Base-by-base conservation (phyloP, 2,113 vertebrate species). In the Anarhynchus alexandrinus region DNA sequence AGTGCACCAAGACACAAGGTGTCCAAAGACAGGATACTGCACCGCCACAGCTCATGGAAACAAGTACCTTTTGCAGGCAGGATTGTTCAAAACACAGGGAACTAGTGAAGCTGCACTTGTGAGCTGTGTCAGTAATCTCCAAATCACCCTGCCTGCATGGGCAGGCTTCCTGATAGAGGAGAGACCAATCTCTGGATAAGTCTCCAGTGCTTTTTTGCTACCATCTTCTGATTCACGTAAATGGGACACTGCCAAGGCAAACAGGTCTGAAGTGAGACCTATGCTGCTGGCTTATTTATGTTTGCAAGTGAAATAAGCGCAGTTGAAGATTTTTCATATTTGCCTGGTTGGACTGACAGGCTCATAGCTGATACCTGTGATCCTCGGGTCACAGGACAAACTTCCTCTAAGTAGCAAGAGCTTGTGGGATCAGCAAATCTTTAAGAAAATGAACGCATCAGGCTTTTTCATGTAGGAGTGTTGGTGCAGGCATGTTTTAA, bases 221-320 rank as follows among this genome's bases (percentile, higher is more conserved):
- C 79, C 78, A 80, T 59, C 82, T 93, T 80, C 91, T 97, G 82
- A 95, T 92, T 93, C 74, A 81, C 0, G 2, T 55, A 78, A 52
- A 52, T 76, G 66, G 64, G n/a, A 86, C 20, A 32, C 18, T 36
- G 38, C 90, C 82, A 94, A 96, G 65, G 82, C 90, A 96, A 96
- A 94, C 36, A 83, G 52, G n/a, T 66, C 78, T 92, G 83, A 95
- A 94, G 80, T 1, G 6, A 94, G 87, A 93, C 38, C 43, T 90
- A 66, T 2, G 1, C 38, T 74, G 74, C 45, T 66, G 59, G 49
- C 64, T 95, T 69, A 82, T 57, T 65, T 64, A 15, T 36, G 80
- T 58, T 40, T 59, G 76, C 58, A 82, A 90, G 74, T 3, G 7
- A 90, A 93, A 66, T 52, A 88, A 23, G 3, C 0, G 5, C 62